Percentiles rank a stretch among this genome's conserved stretches.
phyloP scores from a whole-genome alignment of 2,797 vertebrate genomes.

The Acanthornis magna region DNA sequence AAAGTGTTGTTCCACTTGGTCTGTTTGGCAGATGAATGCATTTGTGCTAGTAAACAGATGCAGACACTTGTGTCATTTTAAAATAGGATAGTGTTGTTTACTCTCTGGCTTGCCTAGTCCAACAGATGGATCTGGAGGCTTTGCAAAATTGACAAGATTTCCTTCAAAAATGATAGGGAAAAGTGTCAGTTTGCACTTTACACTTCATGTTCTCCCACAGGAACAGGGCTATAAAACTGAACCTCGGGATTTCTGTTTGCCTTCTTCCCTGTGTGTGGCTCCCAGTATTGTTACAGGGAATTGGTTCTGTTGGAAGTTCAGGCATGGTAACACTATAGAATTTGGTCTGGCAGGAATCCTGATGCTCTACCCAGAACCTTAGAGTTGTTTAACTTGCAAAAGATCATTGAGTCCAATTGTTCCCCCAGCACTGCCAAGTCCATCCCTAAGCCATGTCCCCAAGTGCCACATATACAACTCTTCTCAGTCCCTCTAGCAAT shows the following conservation, averaged over 20 bases:
- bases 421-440: neutral
- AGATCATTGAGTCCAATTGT: fast-evolving
- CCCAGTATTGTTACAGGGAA: neutral
- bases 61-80: neutral
- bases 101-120: neutral
- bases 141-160: neutral
- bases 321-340: neutral
- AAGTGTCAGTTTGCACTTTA: neutral
- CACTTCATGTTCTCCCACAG: neutral
- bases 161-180: neutral
- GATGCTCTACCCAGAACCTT: neutral
- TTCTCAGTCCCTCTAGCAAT: neutral
- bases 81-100: neutral
- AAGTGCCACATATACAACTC: fast-evolving
- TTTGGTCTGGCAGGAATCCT: neutral
- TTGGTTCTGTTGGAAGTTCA: neutral
- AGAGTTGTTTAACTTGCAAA: neutral
- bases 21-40: constrained; percentile 38
- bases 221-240: neutral
- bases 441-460: neutral
- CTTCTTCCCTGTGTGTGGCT: neutral
- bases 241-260: neutral
- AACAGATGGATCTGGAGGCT: neutral
- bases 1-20: neutral
- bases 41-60: constrained; percentile 46